Evolutionary conservation across 2,888 invertebrate genomes (phyloP), one percentile per base, ranked within the genome.

Genomic region (Gisinianus flammeolus): DNA sequence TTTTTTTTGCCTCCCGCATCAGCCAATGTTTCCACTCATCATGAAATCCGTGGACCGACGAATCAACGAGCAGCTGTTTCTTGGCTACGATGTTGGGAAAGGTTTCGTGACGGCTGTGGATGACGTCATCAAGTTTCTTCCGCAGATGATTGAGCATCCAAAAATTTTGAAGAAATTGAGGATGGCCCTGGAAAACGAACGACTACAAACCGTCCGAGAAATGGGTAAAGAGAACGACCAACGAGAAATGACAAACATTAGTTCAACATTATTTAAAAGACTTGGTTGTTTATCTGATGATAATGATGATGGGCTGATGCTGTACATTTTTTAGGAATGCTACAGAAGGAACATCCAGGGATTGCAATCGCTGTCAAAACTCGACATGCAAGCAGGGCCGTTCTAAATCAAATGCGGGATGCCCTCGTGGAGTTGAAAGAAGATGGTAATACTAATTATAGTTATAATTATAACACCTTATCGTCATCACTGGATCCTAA

Each of bases 361-460:
- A 91, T 91, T 0, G 91, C 91, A 0, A 89, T 91, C 69, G 91
- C 91, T 0, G 91, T 91, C 72, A 91, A 91, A 86, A 91, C 91
- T 0, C 87, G 90, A 4, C 91, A 91, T 83, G 91, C 91, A 0
- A 90, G 90, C 64, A 88, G 91, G 0, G 89, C 90, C n/a, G 90
- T 91, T 0, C 87, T 91, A 0, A 91, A 91, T 81, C 89, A 90
- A 87, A 87, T 91, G 83, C 83, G 89, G 22, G 90, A 90, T 66
- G 89, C 90, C 10, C 87, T 91, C 83, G 88, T 89, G 80, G 87
- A 88, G 64, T 86, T 91, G 28, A 89, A 90, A 80, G 89, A 90
- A 82, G 90, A 91, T 76, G 84, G 84, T 81, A 76, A 56, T 19
- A n/a, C n/a, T n/a, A n/a, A n/a, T n/a, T n/a, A n/a, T n/a, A n/a